These are phyloP conservation scores for Aurelia aurita DNA, from an alignment of 30 jellyfish, hydroid and myxozoan genomes.

Conservation along the genomic window DNA sequence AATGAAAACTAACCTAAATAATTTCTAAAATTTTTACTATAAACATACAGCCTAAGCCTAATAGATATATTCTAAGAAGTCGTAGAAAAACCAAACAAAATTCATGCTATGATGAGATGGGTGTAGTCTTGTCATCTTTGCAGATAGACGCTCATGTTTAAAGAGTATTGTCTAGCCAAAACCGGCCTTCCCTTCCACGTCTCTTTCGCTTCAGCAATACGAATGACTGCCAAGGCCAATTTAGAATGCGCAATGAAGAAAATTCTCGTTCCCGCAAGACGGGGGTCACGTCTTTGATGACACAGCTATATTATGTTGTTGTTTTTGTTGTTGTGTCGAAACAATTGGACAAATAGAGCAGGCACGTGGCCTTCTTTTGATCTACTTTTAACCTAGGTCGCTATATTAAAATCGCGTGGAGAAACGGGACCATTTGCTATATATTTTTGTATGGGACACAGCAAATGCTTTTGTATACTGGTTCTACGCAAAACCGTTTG, in stretches of 20 bases:
- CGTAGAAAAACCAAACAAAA: constrained; percentile 95
- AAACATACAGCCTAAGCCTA: constrained; percentile 2
- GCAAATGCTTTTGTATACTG: too few relatives aligned
- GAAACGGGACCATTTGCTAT: too few relatives aligned
- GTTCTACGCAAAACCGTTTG: too few relatives aligned
- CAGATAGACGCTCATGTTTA: constrained; percentile 7
- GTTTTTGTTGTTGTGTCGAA: too few relatives aligned
- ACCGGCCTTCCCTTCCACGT: not conserved
- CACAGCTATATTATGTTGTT: too few relatives aligned
- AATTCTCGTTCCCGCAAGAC: not conserved
- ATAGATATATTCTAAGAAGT: constrained; percentile 64
- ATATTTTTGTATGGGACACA: too few relatives aligned
- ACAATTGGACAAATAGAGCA: too few relatives aligned
- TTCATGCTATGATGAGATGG: constrained; percentile 93
- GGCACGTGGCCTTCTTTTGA: too few relatives aligned
- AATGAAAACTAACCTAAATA: not conserved
- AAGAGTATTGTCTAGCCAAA: not conserved
- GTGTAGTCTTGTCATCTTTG: constrained; percentile 83
- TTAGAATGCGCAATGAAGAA: constrained; percentile 3
- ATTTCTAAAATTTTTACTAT: not conserved
- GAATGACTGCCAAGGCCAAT: not conserved
- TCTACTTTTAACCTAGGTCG: too few relatives aligned
- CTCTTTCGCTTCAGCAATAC: not conserved
- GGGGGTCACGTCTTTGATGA: not conserved
- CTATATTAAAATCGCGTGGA: too few relatives aligned